Base-by-base conservation (phyloP, 2,888 invertebrate genomes). In the Hoplodrina blanda region DNA sequence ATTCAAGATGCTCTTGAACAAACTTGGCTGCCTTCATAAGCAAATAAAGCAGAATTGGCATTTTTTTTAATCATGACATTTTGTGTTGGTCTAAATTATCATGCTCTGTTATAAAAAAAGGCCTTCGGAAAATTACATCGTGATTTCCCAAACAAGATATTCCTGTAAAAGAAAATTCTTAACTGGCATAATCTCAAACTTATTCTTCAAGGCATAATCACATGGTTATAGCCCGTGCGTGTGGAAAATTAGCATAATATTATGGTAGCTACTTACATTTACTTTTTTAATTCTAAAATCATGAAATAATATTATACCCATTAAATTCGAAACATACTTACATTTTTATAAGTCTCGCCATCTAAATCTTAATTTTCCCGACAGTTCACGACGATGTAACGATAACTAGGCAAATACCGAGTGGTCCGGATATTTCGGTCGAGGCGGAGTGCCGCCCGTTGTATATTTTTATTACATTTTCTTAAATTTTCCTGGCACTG, bases 11-110 rank as follows among this genome's bases (percentile, higher is more conserved):
- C 91, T 90, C 94, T 94, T 86, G 87, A 91, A 86, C 86, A 87
- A 89, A 93, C 95, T 95, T 94, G 95, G 95, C 94, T 93, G 95
- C 91, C 90, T 93, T 92, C 89, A 85, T 85, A 81, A 87, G 86
- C 85, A 86, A 92, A 92, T 93, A 90, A 90, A 90, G 92, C 92
- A 78, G 85, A 89, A 85, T 93, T 90, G 83, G 90, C 92, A 89
- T 82, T 89, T 91, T 89, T 37, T 91, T 91, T 85, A 67, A 81
- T 76, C 25, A 33, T 61, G 55, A 44, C 46, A 33, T 75, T 66
- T 76, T 62, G 50, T 44, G 62, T 52, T 49, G n/a, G 5, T 20
- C 20, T 41, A 7, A 19, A 30, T 33, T 53, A 2, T 11, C 53
- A 37, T 15, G n/a, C 15, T 15, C 11, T 19, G 10, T 66, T 37